phyloP scores from a whole-genome alignment of 2,113 vertebrate species.

The Monarcha castaneiventris region DNA sequence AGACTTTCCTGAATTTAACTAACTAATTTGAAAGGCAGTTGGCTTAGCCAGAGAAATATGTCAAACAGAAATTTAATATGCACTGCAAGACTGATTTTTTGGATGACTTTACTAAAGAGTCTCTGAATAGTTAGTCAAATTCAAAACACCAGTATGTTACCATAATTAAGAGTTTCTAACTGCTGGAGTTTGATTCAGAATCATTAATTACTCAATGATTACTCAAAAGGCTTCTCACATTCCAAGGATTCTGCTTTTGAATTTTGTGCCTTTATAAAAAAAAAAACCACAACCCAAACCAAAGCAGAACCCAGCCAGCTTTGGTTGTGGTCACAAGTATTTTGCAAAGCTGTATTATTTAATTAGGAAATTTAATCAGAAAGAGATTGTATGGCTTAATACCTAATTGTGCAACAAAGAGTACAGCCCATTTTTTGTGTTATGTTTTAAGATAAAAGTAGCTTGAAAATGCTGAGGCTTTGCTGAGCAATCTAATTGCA shows the following conservation, averaged over 20 bases:
- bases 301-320: not conserved
- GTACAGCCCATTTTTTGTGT: not conserved
- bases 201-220: not conserved
- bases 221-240: not conserved
- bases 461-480: not conserved
- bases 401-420: not conserved
- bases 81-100: not conserved
- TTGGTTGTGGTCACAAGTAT: not conserved
- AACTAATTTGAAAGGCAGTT: not conserved
- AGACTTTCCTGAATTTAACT: not conserved
- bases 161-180: not conserved
- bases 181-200: not conserved
- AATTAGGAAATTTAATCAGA: not conserved
- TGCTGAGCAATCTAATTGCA: not conserved
- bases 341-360: not conserved
- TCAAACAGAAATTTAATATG: not conserved
- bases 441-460: not conserved
- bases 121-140: not conserved
- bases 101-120: not conserved
- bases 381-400: not conserved
- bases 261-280: not conserved
- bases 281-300: not conserved
- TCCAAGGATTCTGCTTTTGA: not conserved
- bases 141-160: not conserved
- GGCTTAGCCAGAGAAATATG: not conserved